Base-by-base conservation (phyloP, 2,888 invertebrate species). In the Lacanobia oleracea region DNA sequence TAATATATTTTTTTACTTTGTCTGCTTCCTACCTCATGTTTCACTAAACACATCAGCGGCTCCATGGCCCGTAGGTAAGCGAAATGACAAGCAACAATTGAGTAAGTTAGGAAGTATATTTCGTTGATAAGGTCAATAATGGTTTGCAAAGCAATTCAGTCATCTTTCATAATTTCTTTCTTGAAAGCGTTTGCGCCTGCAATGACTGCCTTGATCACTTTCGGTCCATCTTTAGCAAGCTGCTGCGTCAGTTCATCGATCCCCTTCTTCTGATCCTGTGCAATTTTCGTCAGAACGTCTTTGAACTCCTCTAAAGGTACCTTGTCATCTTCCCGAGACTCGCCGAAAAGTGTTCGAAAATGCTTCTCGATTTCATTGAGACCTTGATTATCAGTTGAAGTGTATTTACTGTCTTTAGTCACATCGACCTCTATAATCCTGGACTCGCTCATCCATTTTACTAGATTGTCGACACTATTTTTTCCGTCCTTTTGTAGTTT, bases 381-480 rank as follows among this genome's bases (percentile, higher is more conserved):
- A 6, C 1, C 18, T 33, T 40, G 21, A 12, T 57, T 57, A 1
- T 57, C n/a, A n/a, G n/a, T 57, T 40, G 37, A 6, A 12, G 2
- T 6, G 16, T 14, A 7, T 8, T 59, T 21, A 14, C 8, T 59
- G 21, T 59, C 59, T 16, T 40, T 40, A 59, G 27, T 56, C 0
- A 33, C 3, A 18, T 45, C 67, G 16, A 77, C 45, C 8, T 89
- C 90, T 4, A 93, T 87, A 5, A 93, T 66, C 67, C 91, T 91
- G 0, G 90, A 89, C 14, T 91, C 91, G 64, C 91, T 90, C 85
- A 94, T 87, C 93, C 93, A 93, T 68, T 90, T 85, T 0, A 93
- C 74, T 0, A 93, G 77, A 16, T 83, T 89, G 3, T 93, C 91
- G 0, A 93, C 88, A 10, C 81, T 86, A 21, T 91, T 93, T 23